phyloP scores from a whole-genome alignment of 2,113 vertebrate genomes.

The Noctilio leporinus region DNA sequence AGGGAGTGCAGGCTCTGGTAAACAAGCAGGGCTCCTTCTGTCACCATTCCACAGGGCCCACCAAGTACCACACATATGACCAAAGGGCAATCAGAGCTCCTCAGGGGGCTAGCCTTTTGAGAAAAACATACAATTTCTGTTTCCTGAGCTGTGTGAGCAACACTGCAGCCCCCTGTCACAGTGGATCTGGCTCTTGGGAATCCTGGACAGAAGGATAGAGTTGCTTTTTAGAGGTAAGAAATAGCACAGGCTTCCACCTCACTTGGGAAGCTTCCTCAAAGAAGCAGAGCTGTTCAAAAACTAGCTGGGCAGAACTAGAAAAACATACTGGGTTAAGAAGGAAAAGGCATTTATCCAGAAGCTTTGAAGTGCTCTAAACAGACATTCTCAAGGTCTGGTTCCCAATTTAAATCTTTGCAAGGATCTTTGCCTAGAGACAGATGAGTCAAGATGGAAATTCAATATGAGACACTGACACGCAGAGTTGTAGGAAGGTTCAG shows the following conservation, averaged over 20 bases:
- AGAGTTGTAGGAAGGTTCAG: conserved; percentile 63
- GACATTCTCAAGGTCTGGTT: conserved; percentile 69
- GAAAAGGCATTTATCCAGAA: conserved; percentile 64
- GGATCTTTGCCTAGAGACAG: conserved; percentile 69
- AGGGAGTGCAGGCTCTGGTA: not conserved
- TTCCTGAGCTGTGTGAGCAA: not conserved
- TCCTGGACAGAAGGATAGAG: not conserved
- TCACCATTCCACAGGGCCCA: not conserved
- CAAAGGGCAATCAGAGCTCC: not conserved
- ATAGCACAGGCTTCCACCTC: conserved; percentile 8
- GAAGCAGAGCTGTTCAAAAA: conserved; percentile 38
- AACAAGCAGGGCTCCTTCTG: not conserved
- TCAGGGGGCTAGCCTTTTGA: not conserved
- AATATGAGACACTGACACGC: conserved; percentile 58
- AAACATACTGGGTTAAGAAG: conserved; percentile 68
- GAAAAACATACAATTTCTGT: not conserved
- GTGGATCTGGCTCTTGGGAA: not conserved
- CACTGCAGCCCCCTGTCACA: not conserved
- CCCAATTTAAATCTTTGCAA: conserved; percentile 69
- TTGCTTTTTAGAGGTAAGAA: conserved; percentile 39
- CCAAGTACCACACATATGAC: not conserved
- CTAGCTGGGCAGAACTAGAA: conserved; percentile 16
- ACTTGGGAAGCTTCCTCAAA: conserved; percentile 43
- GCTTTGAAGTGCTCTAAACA: conserved; percentile 63
- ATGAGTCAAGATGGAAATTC: conserved; percentile 72